Evolutionary conservation across 1,140 invertebrate species (phyloP).

Genomic region (Pygmarrhopalites habei): DNA sequence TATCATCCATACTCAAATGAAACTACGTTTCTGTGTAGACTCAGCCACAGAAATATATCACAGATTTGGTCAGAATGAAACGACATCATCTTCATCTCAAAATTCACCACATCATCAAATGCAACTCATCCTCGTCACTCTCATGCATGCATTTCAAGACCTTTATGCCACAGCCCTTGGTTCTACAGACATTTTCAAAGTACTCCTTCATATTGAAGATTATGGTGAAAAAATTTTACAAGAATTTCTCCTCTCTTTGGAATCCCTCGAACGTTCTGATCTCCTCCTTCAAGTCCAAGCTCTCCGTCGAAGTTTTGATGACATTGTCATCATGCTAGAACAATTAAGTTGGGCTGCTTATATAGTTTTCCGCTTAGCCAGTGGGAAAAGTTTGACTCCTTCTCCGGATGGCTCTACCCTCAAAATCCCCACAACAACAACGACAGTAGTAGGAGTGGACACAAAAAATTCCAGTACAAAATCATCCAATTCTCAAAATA

Average conservation of each 20-base stretch:
- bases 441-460: too few species aligned
- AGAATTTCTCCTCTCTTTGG: constrained; percentile 17
- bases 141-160: constrained; percentile 27
- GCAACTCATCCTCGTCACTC: constrained; percentile 13
- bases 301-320: constrained; percentile 24
- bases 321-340: constrained; percentile 31
- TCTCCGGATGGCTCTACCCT: neutral
- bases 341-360: constrained; percentile 28
- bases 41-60: constrained; percentile 24
- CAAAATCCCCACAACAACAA: neutral
- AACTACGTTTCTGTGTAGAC: constrained; percentile 22
- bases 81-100: neutral
- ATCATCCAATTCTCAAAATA: too few species aligned
- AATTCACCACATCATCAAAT: neutral
- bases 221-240: constrained; percentile 19
- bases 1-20: constrained; percentile 13
- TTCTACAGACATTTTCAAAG: constrained; percentile 26
- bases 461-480: too few species aligned
- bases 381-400: constrained; percentile 15
- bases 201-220: constrained; percentile 17
- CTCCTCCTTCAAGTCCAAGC: constrained; percentile 23
- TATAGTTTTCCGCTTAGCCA: constrained; percentile 21
- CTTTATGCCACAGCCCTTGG: constrained; percentile 20
- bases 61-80: constrained; percentile 11
- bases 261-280: constrained; percentile 26